Conservation (phyloP, 2,797 vertebrate genomes). For the Karalla daura region DNA sequence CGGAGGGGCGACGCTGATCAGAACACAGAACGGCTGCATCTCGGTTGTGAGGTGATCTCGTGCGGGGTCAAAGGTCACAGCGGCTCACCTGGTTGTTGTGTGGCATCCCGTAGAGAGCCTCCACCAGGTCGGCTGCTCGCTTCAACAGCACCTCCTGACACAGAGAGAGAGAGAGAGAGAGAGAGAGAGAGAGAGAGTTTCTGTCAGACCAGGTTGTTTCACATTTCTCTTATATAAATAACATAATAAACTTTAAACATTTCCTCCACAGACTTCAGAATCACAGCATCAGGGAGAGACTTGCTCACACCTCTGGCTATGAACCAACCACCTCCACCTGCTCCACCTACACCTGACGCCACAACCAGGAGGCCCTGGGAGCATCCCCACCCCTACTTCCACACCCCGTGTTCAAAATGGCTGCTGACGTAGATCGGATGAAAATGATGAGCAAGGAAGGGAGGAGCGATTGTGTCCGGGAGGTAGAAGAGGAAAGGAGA, state of each 20-base stretch:
- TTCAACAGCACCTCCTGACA: constrained; percentile 77
- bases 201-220: no score
- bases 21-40: no score
- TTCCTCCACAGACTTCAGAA: no score
- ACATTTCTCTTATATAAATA: no score
- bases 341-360: no score
- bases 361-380: background rate
- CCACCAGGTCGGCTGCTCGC: constrained; percentile 77
- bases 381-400: background rate
- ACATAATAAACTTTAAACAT: no score
- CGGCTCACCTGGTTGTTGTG: constrained; percentile 79
- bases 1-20: no score
- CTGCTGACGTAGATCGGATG: background rate
- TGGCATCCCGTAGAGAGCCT: constrained; percentile 78
- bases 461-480: constrained; percentile 18
- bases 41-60: background rate
- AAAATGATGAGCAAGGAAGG: constrained; percentile 13
- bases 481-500: constrained; percentile 4
- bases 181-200: no score
- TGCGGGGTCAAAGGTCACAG: constrained; percentile 10
- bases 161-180: background rate
- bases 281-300: no score
- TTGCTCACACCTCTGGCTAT: no score
- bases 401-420: constrained; percentile 4
- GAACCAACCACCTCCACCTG: no score